Conservation (phyloP, 1,140 invertebrate species). For the Drosophila mauritiana region DNA sequence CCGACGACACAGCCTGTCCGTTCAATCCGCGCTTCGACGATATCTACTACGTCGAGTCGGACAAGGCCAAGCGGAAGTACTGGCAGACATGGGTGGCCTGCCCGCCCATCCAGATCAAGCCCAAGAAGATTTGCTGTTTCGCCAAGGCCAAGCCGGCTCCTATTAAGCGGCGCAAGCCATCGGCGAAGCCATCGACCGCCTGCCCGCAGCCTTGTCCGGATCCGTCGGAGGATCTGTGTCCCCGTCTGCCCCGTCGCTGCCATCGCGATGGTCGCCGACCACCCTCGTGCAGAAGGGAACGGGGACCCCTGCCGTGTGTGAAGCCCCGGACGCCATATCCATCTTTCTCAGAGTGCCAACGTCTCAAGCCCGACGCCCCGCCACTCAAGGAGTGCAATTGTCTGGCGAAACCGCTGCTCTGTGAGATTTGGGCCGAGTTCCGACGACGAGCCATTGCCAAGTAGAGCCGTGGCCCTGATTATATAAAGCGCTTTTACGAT, state of each 20-base stretch:
- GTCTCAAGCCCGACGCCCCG: background rate
- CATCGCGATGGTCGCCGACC: constrained; percentile 47
- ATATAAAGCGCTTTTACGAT: background rate
- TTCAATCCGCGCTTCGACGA: constrained; percentile 75
- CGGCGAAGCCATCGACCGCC: constrained; percentile 36
- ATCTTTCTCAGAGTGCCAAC: constrained; percentile 51
- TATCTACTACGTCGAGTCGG: constrained; percentile 76
- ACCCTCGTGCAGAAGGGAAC: constrained; percentile 10
- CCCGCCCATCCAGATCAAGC: constrained; percentile 55
- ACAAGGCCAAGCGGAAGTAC: constrained; percentile 71
- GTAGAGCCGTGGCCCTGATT: background rate
- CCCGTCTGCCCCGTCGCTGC: constrained; percentile 39
- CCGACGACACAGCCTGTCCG: constrained; percentile 36
- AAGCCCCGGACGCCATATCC: constrained; percentile 66
- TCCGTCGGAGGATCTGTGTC: background rate
- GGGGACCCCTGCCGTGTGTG: constrained; percentile 8
- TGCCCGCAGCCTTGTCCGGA: constrained; percentile 21
- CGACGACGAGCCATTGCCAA: constrained; percentile 19
- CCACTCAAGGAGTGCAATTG: constrained; percentile 53
- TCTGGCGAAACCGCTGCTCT: constrained; percentile 43
- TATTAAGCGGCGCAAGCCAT: constrained; percentile 38
- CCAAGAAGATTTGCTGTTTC: constrained; percentile 67
- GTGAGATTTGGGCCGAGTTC: constrained; percentile 55
- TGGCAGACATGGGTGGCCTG: constrained; percentile 81
- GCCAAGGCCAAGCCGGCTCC: constrained; percentile 40